Conservation (phyloP, 2,797 vertebrate genomes). For the Melanotaenia boesemani region DNA sequence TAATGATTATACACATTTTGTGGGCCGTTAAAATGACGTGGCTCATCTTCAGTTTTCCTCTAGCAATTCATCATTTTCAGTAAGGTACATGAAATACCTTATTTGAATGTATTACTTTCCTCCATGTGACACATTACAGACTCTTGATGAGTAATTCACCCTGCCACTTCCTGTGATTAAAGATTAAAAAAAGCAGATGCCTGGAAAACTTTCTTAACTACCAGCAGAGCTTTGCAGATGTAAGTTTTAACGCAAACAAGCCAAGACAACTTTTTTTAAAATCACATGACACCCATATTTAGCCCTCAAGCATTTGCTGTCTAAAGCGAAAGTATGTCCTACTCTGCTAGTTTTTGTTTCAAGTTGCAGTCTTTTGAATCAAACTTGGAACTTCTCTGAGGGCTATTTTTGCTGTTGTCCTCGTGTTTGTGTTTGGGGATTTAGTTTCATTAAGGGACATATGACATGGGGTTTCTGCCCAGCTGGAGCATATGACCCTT, state of each 20-base stretch:
- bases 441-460: constrained; percentile 61
- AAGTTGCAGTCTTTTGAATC: neutral
- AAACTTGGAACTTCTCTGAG: constrained; percentile 32
- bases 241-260: neutral
- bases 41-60: neutral
- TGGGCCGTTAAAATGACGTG: neutral
- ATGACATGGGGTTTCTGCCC: constrained; percentile 28
- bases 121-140: constrained; percentile 16
- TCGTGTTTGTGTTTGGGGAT: neutral
- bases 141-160: neutral
- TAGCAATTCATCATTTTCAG: constrained; percentile 21
- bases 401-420: neutral
- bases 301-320: neutral
- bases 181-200: neutral
- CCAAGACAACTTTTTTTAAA: neutral
- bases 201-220: neutral
- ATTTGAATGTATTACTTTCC: neutral
- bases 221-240: neutral
- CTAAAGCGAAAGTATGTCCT: neutral
- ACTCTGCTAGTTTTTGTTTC: neutral
- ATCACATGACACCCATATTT: neutral
- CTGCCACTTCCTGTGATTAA: constrained; percentile 40
- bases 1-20: neutral
- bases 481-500: constrained; percentile 49
- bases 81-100: neutral